Base-by-base conservation (phyloP, 2,113 vertebrate species). In the Dromaius novaehollandiae region DNA sequence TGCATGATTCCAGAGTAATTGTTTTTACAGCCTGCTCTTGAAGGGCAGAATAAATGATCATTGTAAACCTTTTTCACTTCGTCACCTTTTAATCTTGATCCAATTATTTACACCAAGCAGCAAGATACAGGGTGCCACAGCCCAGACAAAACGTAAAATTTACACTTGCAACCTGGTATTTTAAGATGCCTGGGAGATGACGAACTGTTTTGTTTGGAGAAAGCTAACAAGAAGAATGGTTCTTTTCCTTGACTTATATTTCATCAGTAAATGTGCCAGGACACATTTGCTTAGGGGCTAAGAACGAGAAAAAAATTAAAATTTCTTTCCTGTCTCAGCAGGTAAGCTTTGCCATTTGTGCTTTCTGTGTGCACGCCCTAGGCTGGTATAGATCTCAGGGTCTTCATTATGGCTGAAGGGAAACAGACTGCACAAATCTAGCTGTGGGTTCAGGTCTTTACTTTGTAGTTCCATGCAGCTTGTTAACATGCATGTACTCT, bases 1-100 rank as follows among this genome's bases (percentile, higher is more conserved):
- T 96, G 89, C 5, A 24, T 73, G 81, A 88, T 92, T 86, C 38
- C 55, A 78, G 93, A 92, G 40, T 77, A 95, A 91, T 77, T 89
- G 58, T 73, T 87, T 97, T 97, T 83, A 77, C 56, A 92, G 81
- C 60, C 46, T 66, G 22, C 89, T 95, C 64, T 93, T 96, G 68
- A 95, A 76, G 20, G 89, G 78, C 88, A 93, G 87, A 96, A 93
- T 95, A 95, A 96, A 83, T 91, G 70, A 91, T 68, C 80, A 56
- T 55, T 95, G n/a, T 44, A 94, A 82, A 55, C 42, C 36, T 86
- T 96, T 92, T 82, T 96, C 44, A 84, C 34, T n/a, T 86, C 97
- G 69, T 70, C 79, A 61, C 95, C 63, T 81, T 95, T 96, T 96
- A 93, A 95, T 96, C 91, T 83, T 69, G 83, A 82, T 94, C 69